phyloP scores from a whole-genome alignment of 1,140 invertebrate genomes.

The Drosophila mojavensis region DNA sequence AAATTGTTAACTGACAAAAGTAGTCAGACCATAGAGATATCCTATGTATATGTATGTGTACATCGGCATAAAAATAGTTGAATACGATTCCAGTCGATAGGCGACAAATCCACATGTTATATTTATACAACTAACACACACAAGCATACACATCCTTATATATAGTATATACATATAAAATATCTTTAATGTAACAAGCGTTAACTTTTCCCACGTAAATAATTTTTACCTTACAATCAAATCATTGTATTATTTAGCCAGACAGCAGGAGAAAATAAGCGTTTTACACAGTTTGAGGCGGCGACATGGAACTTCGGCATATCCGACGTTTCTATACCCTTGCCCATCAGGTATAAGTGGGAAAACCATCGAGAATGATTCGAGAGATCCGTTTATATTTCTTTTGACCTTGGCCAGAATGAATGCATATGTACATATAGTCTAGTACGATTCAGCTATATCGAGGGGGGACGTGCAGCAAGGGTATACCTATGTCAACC shows the following conservation, averaged over 20 bases:
- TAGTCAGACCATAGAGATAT: not conserved
- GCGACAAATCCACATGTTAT: conserved; percentile 7
- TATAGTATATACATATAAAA: conserved; percentile 9
- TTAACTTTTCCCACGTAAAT: conserved; percentile 81
- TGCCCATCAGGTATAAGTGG: not conserved
- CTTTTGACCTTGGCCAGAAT: not conserved
- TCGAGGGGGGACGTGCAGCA: not conserved
- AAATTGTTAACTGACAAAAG: conserved; percentile 74
- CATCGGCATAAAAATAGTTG: conserved; percentile 46
- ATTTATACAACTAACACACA: no score
- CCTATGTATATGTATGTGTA: conserved; percentile 19
- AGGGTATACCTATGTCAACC: conserved; percentile 31
- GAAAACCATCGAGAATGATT: not conserved
- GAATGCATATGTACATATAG: conserved; percentile 24
- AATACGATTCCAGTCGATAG: conserved; percentile 42
- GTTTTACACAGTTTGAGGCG: conserved; percentile 20
- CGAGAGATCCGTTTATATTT: no score
- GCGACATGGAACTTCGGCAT: conserved; percentile 15
- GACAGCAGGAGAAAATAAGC: conserved; percentile 3
- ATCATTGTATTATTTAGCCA: conserved; percentile 71
- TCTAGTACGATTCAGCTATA: conserved; percentile 25
- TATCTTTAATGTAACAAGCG: conserved; percentile 56
- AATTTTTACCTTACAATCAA: conserved; percentile 65
- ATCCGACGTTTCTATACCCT: conserved; percentile 30
- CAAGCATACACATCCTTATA: no score